Evolutionary conservation across 1,140 invertebrate species (phyloP), one percentile per base, ranked within the genome.

Genomic region (Drosophila ananassae): DNA sequence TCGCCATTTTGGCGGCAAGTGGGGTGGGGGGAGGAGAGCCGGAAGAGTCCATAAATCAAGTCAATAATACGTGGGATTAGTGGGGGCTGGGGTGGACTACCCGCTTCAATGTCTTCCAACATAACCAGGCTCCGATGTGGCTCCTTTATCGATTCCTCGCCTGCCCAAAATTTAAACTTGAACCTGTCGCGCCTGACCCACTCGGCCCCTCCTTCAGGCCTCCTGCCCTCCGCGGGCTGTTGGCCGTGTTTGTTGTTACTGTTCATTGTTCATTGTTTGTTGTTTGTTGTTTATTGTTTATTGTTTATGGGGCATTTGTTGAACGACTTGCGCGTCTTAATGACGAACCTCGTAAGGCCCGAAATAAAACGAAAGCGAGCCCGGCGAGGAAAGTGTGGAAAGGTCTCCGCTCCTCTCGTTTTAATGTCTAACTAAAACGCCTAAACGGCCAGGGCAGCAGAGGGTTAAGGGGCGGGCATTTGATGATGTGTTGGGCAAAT

Each of bases 401-500:
- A 47, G 61, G 71, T 63, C 71, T 73, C 17, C 57, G 58, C 63
- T 32, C 25, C 25, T 28, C 47, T 63, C 47, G 75, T 63, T 63
- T 71, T 63, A 75, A 74, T 75, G 72, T 75, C 73, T 75, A 75
- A 75, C 72, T 71, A 71, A 71, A 73, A 39, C 55, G 63, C 39
- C 32, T 28, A 24, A 12, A 25, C 12, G 39, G 32, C 32, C 32
- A 34, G 10, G 13, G 3, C 39, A n/a, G 39, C 13, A 3, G 13
- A 13, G 39, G 4, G 3, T n/a, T 21, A 30, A 51, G 41, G 52
- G 68, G 54, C 37, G 71, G 56, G 50, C 58, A 44, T 75, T 84
- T 85, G 77, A 84, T 73, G 81, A 81, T 81, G 82, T 85, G 81
- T 63, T 44, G 55, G 67, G 74, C 58, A 74, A 83, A 79, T 75